Conservation (phyloP, 1,140 invertebrate genomes). For the Bathynomus jamesi region DNA sequence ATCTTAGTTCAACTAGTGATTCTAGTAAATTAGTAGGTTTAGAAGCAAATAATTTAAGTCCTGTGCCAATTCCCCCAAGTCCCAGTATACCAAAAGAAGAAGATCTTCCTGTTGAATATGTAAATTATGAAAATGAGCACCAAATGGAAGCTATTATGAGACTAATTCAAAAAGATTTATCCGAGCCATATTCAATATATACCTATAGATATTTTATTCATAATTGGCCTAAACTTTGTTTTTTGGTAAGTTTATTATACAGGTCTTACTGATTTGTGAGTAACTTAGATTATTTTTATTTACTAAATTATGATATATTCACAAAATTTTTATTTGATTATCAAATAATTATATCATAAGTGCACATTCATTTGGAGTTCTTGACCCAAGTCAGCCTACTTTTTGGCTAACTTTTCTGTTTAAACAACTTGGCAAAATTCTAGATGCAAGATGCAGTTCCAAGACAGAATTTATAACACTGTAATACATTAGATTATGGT, state of each 20-base stretch:
- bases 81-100: constrained; percentile 6
- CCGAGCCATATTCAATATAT: constrained; percentile 99
- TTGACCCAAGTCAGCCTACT: too few species aligned
- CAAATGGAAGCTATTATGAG: constrained; percentile 96
- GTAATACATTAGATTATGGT: too few species aligned
- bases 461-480: too few species aligned
- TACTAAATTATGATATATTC: too few species aligned
- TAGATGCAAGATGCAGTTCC: too few species aligned
- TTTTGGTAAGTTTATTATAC: constrained; percentile 71
- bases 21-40: constrained; percentile 29
- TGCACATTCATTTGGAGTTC: too few species aligned
- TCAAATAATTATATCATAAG: too few species aligned
- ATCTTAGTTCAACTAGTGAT: constrained; percentile 4
- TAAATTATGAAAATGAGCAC: constrained; percentile 75
- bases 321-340: too few species aligned
- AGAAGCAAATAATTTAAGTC: constrained; percentile 30
- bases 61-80: constrained; percentile 15
- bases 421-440: too few species aligned
- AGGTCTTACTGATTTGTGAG: too few species aligned
- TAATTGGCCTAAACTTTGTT: constrained; percentile 98
- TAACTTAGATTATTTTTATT: too few species aligned
- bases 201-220: constrained; percentile 99
- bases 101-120: constrained; percentile 48
- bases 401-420: too few species aligned
- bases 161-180: constrained; percentile 96